phyloP scores from a whole-genome alignment of 2,797 vertebrate genomes.

The Falco naumanni region DNA sequence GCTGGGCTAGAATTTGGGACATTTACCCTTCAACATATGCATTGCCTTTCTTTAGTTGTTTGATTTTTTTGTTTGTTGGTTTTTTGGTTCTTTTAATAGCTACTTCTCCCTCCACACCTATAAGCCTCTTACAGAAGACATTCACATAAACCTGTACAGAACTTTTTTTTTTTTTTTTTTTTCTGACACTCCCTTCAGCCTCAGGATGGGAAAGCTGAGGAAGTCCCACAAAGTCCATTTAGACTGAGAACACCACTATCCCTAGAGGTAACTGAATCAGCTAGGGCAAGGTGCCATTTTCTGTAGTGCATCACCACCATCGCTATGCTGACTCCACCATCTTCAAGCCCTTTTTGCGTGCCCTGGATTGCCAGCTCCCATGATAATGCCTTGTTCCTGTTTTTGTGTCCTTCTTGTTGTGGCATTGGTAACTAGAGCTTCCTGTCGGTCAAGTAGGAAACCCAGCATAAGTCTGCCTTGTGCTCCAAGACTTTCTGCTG shows the following conservation, averaged over 20 bases:
- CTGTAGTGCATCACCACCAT: neutral
- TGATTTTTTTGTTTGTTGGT: neutral
- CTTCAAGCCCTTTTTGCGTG: neutral
- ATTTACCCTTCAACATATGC: neutral
- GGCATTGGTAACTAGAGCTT: neutral
- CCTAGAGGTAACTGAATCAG: neutral
- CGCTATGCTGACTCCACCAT: neutral
- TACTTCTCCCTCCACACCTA: neutral
- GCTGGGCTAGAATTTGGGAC: neutral
- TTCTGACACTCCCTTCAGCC: neutral
- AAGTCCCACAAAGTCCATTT: neutral
- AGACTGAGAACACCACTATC: neutral
- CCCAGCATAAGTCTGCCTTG: neutral
- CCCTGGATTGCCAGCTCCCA: neutral
- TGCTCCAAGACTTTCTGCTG: neutral
- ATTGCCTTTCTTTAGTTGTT: neutral
- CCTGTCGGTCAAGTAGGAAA: neutral
- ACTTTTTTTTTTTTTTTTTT: neutral
- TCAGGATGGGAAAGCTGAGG: neutral
- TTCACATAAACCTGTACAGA: neutral
- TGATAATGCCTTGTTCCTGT: neutral
- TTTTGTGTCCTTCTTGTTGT: neutral
- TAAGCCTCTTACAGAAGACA: neutral
- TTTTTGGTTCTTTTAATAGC: neutral
- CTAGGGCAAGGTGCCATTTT: neutral